phyloP scores from a whole-genome alignment of 2,888 invertebrate species.

The Cancer borealis region DNA sequence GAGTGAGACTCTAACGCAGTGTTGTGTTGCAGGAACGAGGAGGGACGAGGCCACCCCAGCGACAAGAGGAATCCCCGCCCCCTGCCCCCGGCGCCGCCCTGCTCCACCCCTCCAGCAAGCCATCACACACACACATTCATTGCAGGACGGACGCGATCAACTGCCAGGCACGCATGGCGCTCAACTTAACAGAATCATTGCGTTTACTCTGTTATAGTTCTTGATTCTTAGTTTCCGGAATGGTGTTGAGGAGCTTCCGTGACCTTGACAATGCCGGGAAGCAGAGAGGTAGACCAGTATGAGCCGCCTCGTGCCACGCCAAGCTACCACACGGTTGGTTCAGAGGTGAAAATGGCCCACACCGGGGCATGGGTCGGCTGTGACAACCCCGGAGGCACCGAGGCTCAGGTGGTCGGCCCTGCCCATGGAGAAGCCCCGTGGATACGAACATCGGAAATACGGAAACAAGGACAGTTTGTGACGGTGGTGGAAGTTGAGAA shows the following conservation, averaged over 20 bases:
- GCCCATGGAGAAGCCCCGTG: background rate
- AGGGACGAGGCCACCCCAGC: slow-evolving; percentile 8
- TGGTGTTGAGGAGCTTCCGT: background rate
- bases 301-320: background rate
- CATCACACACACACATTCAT: background rate
- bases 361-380: slow-evolving; percentile 54
- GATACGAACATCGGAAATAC: slow-evolving; percentile 53
- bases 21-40: slow-evolving; percentile 51
- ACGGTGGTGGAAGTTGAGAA: slow-evolving; percentile 74
- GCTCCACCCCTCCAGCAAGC: background rate
- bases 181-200: background rate
- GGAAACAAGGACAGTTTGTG: slow-evolving; percentile 72
- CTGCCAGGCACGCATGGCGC: background rate
- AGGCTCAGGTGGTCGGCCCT: background rate
- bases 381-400: background rate
- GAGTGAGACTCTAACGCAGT: slow-evolving; percentile 7
- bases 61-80: background rate
- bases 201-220: background rate
- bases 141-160: background rate
- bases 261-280: slow-evolving; percentile 55
- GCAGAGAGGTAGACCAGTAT: slow-evolving; percentile 54
- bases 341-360: slow-evolving; percentile 36
- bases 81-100: background rate
- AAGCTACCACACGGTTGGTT: background rate
- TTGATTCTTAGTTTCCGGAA: background rate